Evolutionary conservation across 2,888 invertebrate genomes (phyloP), one percentile per base, ranked within the genome.

Genomic region (Andrena hattorfiana): DNA sequence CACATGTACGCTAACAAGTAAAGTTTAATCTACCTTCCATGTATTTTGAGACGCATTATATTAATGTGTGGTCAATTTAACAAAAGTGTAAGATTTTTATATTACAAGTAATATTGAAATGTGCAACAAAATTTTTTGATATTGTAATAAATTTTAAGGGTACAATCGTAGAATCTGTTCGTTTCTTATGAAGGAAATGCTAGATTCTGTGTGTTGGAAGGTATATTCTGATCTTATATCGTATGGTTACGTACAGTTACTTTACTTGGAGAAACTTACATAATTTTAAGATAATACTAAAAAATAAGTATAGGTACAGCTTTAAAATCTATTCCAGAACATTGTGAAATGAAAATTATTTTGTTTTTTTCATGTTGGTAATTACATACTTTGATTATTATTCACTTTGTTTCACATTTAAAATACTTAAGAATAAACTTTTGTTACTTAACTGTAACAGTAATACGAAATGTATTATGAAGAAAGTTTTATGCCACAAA

Each of bases 331-430:
- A 10, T 56, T 56, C 10, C 13, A 10, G 10, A 60, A 60, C 2
- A 60, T 32, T 32, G 30, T 60, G 30, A 60, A 60, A 54, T 16
- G 68, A n/a, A 26, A 56, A 56, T 56, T 8, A 56, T 56, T 42
- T 13, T 42, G 42, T 13, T 16, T 42, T 10, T 16, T 42, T 42
- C 16, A 42, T 42, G 16, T 16, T 16, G 42, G 30, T 66, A 51
- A 51, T 51, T 67, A 30, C 20, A 30, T 51, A 30, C 28, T 30
- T 8, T 42, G 42, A 30, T 67, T 51, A 51, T 2, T 67, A 51
- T n/a, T 48, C n/a, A 13, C 16, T 51, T 67, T 30, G 49, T 67
- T 67, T 16, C n/a, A n/a, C 26, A 56, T 26, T 56, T 56, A 23
- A 59, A 59, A 59, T 16, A 16, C 7, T 59, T 16, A 16, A 42